phyloP scores from a whole-genome alignment of 2,797 vertebrate genomes.

The Furcifer pardalis region DNA sequence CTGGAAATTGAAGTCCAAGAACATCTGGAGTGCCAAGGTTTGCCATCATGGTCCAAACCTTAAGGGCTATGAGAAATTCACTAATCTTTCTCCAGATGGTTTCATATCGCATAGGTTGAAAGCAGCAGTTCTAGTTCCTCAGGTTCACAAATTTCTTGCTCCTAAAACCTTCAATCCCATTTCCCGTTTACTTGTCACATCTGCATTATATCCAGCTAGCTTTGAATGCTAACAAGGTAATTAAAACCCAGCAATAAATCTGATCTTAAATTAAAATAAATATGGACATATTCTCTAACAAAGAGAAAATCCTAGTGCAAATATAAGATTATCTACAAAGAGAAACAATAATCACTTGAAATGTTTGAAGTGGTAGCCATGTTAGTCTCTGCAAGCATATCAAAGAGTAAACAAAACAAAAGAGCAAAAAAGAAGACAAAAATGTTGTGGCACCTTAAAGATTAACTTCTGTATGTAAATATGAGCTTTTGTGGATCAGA shows the following conservation, averaged over 20 bases:
- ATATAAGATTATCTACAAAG: not conserved
- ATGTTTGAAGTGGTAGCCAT: too few species aligned
- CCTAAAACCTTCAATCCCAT: too few species aligned
- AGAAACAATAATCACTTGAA: not conserved
- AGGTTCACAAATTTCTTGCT: slow-evolving; percentile 4
- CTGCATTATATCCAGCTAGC: not conserved
- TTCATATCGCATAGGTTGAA: not conserved
- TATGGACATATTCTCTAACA: not conserved
- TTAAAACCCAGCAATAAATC: not conserved
- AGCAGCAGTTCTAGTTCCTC: not conserved
- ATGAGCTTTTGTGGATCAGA: too few species aligned
- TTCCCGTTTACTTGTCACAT: not conserved
- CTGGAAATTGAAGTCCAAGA: too few species aligned
- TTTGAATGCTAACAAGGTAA: not conserved
- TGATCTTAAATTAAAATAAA: not conserved
- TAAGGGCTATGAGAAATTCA: not conserved
- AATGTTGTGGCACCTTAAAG: too few species aligned
- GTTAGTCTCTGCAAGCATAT: too few species aligned
- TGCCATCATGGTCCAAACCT: too few species aligned
- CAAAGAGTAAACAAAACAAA: too few species aligned
- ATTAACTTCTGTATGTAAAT: too few species aligned
- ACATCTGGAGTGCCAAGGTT: too few species aligned
- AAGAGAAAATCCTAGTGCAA: not conserved
- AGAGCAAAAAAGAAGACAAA: too few species aligned
- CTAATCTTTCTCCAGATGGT: slow-evolving; percentile 4